These are phyloP conservation scores for Phasia obesa DNA, from an alignment of 2,888 invertebrate species.

Conservation along the genomic window DNA sequence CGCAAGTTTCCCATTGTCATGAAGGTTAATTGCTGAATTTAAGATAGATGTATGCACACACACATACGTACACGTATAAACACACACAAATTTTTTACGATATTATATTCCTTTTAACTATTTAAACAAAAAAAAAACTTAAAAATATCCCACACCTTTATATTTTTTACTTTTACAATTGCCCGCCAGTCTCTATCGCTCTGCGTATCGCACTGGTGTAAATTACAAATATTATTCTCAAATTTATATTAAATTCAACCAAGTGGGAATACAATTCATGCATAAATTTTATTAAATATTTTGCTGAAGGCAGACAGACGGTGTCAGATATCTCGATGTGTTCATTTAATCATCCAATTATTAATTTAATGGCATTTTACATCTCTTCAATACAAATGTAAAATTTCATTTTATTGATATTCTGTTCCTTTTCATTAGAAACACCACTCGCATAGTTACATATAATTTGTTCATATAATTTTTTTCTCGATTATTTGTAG, in stretches of 20 bases:
- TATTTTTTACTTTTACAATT: background rate
- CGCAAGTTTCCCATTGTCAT: too few relatives aligned
- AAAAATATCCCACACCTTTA: too few relatives aligned
- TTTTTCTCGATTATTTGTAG: background rate
- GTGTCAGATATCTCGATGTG: background rate
- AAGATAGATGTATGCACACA: too few relatives aligned
- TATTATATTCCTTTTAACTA: too few relatives aligned
- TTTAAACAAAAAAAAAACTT: too few relatives aligned
- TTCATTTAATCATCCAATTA: constrained; percentile 38
- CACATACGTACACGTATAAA: too few relatives aligned
- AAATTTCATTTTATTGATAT: constrained; percentile 7
- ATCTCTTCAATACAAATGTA: constrained; percentile 22
- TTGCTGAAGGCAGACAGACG: background rate
- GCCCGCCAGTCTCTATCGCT: background rate
- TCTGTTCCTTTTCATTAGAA: background rate
- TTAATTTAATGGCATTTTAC: constrained; percentile 14
- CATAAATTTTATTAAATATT: background rate
- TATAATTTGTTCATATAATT: background rate
- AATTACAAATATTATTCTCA: background rate
- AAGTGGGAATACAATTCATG: too few relatives aligned
- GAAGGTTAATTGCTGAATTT: too few relatives aligned
- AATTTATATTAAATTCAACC: constrained; percentile 1
- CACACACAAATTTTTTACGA: too few relatives aligned
- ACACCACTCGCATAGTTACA: too few relatives aligned
- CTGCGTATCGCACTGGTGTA: background rate